Conservation (phyloP, 2,797 vertebrate species). For the Rousettus madagascariensis region DNA sequence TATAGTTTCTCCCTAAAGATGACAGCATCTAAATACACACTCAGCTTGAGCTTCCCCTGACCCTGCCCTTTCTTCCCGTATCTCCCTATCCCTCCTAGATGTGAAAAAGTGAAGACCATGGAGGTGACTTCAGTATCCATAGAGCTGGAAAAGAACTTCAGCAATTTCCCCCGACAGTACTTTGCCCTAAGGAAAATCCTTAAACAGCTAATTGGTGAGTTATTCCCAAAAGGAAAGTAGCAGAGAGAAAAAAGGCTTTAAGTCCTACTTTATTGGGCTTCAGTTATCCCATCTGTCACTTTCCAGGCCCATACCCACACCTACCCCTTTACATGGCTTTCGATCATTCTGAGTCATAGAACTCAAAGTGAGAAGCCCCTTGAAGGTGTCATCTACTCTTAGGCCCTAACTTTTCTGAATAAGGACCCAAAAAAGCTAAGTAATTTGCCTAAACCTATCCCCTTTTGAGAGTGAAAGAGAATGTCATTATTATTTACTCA, state of each 20-base stretch:
- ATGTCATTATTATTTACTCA: neutral
- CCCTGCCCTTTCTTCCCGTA: constrained; percentile 53
- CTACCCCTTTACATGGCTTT: neutral
- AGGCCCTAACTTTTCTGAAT: neutral
- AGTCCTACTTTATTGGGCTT: neutral
- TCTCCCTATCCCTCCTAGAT: constrained; percentile 72
- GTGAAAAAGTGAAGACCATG: constrained; percentile 78
- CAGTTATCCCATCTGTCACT: neutral
- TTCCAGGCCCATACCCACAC: neutral
- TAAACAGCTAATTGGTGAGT: constrained; percentile 82
- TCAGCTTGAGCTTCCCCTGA: constrained; percentile 46
- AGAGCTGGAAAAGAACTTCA: constrained; percentile 82
- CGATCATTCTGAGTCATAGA: neutral
- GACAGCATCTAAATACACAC: neutral
- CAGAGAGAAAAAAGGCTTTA: constrained; percentile 3
- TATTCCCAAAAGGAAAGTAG: constrained; percentile 54
- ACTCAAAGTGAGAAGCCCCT: neutral
- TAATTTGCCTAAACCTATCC: neutral
- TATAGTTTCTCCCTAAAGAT: constrained; percentile 23
- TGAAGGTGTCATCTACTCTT: neutral
- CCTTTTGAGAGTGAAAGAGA: neutral
- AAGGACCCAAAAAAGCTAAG: neutral
- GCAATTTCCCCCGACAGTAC: constrained; percentile 82
- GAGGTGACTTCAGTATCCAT: constrained; percentile 76
- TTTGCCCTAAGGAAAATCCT: constrained; percentile 83